These are phyloP conservation scores for Cepphus grylle DNA, from an alignment of 2,113 vertebrate species.

Conservation along the genomic window DNA sequence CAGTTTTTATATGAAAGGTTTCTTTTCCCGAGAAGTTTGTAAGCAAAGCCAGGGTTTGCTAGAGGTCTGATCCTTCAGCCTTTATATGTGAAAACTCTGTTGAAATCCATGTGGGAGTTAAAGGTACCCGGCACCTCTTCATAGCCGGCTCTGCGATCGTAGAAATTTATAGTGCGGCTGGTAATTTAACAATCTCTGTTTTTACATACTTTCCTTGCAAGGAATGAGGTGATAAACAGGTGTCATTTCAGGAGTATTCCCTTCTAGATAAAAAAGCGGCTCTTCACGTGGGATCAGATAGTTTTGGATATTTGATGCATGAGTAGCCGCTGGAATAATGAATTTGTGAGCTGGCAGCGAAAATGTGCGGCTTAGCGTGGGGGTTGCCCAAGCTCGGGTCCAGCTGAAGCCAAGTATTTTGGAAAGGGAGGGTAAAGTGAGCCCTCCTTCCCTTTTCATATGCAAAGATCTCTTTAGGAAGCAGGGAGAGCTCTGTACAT, in stretches of 20 bases:
- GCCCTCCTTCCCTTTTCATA: neutral
- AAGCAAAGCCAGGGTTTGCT: neutral
- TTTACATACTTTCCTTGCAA: neutral
- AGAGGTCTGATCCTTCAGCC: neutral
- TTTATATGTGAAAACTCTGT: neutral
- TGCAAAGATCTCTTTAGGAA: neutral
- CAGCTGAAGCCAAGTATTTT: neutral
- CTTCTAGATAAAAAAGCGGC: neutral
- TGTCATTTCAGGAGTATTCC: neutral
- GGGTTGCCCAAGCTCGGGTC: neutral
- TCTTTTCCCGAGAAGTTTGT: neutral
- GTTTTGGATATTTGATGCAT: neutral
- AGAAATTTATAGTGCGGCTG: neutral
- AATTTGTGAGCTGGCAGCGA: conserved; percentile 5
- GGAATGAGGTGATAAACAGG: conserved; percentile 5
- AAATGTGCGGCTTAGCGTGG: neutral
- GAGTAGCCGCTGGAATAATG: conserved; percentile 12
- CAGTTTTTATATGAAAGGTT: neutral
- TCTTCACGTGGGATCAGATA: neutral
- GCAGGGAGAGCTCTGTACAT: neutral
- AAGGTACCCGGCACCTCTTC: neutral
- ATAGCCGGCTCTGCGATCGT: neutral
- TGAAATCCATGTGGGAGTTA: neutral
- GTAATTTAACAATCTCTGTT: neutral
- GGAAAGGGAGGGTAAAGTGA: neutral